phyloP scores from a whole-genome alignment of 2,797 vertebrate genomes.

The Lepus townsendii region DNA sequence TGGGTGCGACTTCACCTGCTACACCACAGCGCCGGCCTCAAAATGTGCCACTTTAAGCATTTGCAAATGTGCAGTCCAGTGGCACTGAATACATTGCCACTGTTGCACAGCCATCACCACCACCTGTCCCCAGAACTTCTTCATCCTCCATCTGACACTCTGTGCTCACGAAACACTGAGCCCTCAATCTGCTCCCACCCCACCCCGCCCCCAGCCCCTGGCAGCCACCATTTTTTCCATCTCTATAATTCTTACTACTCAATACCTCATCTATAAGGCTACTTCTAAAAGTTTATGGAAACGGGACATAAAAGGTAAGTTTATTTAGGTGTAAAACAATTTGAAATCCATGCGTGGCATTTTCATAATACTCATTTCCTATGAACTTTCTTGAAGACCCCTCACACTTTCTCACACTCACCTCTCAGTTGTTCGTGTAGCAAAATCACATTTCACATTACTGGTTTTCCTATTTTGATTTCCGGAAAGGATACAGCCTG shows the following conservation, averaged over 20 bases:
- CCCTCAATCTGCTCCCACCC: too few species aligned
- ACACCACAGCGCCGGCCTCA: too few species aligned
- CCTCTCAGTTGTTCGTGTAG: conserved; percentile 4
- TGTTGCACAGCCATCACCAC: neutral
- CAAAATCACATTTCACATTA: neutral
- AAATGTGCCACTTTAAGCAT: neutral
- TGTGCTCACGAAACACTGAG: neutral
- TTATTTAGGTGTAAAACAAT: too few species aligned
- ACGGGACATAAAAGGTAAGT: too few species aligned
- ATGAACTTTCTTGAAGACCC: neutral
- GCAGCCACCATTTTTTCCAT: neutral
- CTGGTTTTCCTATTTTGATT: neutral
- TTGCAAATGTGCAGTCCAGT: neutral
- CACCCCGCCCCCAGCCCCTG: too few species aligned
- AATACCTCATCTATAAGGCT: neutral
- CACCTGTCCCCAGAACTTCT: neutral
- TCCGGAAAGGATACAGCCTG: neutral
- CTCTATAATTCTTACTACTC: neutral
- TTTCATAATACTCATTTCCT: too few species aligned
- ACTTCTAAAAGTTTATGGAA: too few species aligned
- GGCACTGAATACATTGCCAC: neutral
- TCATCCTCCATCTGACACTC: conserved; percentile 1
- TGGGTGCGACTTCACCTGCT: too few species aligned
- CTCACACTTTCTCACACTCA: neutral
- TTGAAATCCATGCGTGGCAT: too few species aligned